Percentiles rank a stretch among this genome's conserved stretches.
phyloP scores from a whole-genome alignment of 2,797 vertebrate genomes.

The Danio kyathit region DNA sequence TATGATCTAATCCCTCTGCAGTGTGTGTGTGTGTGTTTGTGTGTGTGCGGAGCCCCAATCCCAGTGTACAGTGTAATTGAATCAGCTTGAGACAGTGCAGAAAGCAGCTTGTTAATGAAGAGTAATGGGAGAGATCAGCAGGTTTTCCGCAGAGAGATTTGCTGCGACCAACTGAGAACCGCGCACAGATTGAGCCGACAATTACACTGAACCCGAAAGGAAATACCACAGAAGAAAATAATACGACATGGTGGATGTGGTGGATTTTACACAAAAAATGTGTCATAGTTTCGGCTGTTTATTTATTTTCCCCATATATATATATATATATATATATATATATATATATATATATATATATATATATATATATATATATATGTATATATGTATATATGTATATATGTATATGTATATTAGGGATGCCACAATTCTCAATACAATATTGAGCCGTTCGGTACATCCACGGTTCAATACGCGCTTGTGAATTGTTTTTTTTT shows the following conservation, averaged over 20 bases:
- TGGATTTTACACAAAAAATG: neutral
- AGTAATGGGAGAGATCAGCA: slow-evolving; percentile 59
- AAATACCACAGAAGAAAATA: slow-evolving; percentile 23
- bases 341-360: too few relatives aligned
- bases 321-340: too few relatives aligned
- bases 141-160: slow-evolving; percentile 56
- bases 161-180: slow-evolving; percentile 50
- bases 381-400: too few relatives aligned
- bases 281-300: too few relatives aligned
- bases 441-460: too few relatives aligned
- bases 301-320: too few relatives aligned
- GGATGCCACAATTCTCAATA: too few relatives aligned
- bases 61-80: slow-evolving; percentile 55
- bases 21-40: neutral
- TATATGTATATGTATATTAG: too few relatives aligned
- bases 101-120: slow-evolving; percentile 63
- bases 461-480: too few relatives aligned
- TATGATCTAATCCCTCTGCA: slow-evolving; percentile 55
- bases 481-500: too few relatives aligned
- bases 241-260: neutral
- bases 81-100: slow-evolving; percentile 57
- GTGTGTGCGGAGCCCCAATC: slow-evolving; percentile 28
- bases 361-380: too few relatives aligned
- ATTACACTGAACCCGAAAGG: slow-evolving; percentile 48
- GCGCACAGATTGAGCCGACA: slow-evolving; percentile 24